Evolutionary conservation across 2,797 vertebrate genomes (phyloP).

Genomic region (Alosa sapidissima): DNA sequence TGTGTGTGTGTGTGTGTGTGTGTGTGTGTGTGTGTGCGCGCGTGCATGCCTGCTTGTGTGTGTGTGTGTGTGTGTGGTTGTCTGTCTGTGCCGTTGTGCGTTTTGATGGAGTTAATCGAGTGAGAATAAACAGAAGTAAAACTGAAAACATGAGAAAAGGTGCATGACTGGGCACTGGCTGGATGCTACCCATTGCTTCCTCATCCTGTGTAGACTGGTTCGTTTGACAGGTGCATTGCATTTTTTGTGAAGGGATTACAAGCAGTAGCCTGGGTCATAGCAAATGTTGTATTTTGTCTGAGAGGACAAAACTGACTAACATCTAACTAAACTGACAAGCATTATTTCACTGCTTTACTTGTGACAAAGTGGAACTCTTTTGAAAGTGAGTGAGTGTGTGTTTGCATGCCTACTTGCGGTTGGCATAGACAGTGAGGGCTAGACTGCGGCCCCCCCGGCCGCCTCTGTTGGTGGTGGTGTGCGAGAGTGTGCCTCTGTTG

Average conservation of each 20-base stretch:
- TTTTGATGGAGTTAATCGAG: not conserved
- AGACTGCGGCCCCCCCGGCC: constrained; percentile 23
- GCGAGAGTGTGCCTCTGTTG: not conserved
- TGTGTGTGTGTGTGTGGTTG: not conserved
- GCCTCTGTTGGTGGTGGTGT: not conserved
- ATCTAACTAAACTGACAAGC: too few relatives aligned
- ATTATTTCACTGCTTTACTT: too few relatives aligned
- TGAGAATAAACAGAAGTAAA: not conserved
- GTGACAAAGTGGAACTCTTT: not conserved
- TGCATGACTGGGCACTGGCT: not conserved
- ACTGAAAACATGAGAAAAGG: not conserved
- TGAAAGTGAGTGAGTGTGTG: not conserved
- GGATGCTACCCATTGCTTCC: not conserved
- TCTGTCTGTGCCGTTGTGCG: too few relatives aligned
- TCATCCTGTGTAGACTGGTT: not conserved
- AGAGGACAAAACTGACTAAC: not conserved
- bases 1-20: constrained; percentile 8
- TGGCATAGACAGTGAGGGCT: not conserved
- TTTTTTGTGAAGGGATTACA: too few relatives aligned
- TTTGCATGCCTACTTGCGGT: not conserved
- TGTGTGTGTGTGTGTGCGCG: not conserved
- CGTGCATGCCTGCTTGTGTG: not conserved
- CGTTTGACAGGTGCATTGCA: not conserved
- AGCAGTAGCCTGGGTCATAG: too few relatives aligned
- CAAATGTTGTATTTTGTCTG: not conserved